phyloP scores from a whole-genome alignment of 2,113 vertebrate genomes.

The Tor tambroides region DNA sequence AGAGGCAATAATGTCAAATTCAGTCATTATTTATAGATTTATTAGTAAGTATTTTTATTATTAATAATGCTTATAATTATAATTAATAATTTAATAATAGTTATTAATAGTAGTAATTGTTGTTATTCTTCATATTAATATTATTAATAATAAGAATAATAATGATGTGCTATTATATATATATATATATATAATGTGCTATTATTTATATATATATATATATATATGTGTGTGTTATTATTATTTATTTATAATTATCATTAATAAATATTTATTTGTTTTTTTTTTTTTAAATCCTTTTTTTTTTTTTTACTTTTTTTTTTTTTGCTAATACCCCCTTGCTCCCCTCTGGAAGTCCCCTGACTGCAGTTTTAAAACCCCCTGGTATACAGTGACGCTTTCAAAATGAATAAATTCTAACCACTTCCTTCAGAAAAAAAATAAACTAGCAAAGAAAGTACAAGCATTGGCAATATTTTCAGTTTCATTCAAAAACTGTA shows the following conservation, averaged over 20 bases:
- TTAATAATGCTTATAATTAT: too few relatives aligned
- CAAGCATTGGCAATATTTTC: not conserved
- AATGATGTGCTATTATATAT: not conserved
- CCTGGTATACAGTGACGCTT: not conserved
- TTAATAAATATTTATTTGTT: not conserved
- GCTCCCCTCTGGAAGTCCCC: not conserved
- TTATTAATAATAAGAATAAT: not conserved
- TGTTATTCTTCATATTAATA: not conserved
- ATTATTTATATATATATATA: not conserved
- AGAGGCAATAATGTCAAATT: too few relatives aligned
- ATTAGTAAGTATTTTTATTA: too few relatives aligned
- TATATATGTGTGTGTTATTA: too few relatives aligned
- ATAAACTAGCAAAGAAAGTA: not conserved
- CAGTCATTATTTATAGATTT: too few relatives aligned
- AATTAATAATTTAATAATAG: too few relatives aligned
- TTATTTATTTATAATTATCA: not conserved
- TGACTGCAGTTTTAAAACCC: not conserved
- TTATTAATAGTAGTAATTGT: not conserved
- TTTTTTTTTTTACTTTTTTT: not conserved
- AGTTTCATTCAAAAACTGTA: not conserved
- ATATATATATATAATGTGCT: not conserved
- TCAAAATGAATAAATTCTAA: not conserved
- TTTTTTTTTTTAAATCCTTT: too few relatives aligned
- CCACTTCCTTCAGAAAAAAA: not conserved
- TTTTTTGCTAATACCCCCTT: not conserved